Evolutionary conservation across 2,888 invertebrate genomes (phyloP).

Genomic region (Calameuta idolon): DNA sequence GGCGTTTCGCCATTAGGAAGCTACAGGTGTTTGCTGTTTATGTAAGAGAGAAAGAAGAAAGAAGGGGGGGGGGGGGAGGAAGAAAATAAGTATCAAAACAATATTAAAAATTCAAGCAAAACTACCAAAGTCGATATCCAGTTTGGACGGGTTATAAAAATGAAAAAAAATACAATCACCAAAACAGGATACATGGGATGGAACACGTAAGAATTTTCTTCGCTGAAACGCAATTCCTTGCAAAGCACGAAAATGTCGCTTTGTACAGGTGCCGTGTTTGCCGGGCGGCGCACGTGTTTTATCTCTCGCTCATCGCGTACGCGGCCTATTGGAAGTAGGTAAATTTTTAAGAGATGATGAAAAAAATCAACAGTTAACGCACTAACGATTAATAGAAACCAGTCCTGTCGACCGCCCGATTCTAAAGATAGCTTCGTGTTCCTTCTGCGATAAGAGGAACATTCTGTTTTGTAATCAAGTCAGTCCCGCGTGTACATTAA

Average conservation of each 20-base stretch:
- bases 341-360: background rate
- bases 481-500: background rate
- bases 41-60: background rate
- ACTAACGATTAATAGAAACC: background rate
- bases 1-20: background rate
- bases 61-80: no score
- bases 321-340: background rate
- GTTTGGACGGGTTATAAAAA: background rate
- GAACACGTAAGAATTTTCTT: background rate
- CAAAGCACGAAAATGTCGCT: background rate
- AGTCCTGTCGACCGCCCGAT: background rate
- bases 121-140: background rate
- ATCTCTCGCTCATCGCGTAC: background rate
- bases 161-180: background rate
- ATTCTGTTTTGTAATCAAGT: background rate
- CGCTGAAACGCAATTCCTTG: background rate
- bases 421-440: background rate
- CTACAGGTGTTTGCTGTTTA: background rate
- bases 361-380: background rate
- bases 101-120: background rate
- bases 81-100: background rate
- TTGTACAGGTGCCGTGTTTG: background rate
- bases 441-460: constrained; percentile 8
- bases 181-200: no score
- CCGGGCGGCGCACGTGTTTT: background rate